Evolutionary conservation across 2,888 invertebrate species (phyloP).

Genomic region (Epinotia demarniana): DNA sequence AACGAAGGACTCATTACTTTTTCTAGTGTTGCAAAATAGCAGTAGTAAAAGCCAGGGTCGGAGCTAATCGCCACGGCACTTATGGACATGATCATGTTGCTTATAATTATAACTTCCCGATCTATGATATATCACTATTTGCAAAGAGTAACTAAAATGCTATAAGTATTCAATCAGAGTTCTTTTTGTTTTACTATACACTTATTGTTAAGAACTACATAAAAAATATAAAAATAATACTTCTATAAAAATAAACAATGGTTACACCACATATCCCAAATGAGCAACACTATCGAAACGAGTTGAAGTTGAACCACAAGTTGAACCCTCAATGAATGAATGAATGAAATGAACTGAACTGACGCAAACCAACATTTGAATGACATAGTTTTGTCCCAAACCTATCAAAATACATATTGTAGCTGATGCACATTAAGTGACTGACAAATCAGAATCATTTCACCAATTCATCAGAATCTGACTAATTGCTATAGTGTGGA

Average conservation of each 20-base stretch:
- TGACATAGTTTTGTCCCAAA: no score
- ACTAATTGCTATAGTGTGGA: no score
- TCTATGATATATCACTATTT: conserved; percentile 6
- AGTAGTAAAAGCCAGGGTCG: conserved; percentile 41
- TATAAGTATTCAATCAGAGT: not conserved
- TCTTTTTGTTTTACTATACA: not conserved
- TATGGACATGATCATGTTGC: conserved; percentile 39
- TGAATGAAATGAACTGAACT: not conserved
- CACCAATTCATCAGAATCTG: no score
- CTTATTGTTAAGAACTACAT: conserved; percentile 7
- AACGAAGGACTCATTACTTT: conserved; percentile 7
- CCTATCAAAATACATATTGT: no score
- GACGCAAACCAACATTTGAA: no score
- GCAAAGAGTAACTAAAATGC: not conserved
- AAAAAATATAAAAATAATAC: not conserved
- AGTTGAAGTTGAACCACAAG: no score
- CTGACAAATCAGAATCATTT: no score
- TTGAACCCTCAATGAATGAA: no score
- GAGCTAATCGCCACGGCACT: conserved; percentile 30
- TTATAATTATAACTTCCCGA: conserved; percentile 17
- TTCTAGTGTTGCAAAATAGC: conserved; percentile 35
- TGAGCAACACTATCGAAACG: conserved; percentile 7
- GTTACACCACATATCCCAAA: conserved; percentile 11
- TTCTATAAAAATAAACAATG: conserved; percentile 40
- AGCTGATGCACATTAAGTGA: no score